These are phyloP conservation scores for Rhea americana DNA, from an alignment of 2,113 vertebrate species.

Conservation along the genomic window DNA sequence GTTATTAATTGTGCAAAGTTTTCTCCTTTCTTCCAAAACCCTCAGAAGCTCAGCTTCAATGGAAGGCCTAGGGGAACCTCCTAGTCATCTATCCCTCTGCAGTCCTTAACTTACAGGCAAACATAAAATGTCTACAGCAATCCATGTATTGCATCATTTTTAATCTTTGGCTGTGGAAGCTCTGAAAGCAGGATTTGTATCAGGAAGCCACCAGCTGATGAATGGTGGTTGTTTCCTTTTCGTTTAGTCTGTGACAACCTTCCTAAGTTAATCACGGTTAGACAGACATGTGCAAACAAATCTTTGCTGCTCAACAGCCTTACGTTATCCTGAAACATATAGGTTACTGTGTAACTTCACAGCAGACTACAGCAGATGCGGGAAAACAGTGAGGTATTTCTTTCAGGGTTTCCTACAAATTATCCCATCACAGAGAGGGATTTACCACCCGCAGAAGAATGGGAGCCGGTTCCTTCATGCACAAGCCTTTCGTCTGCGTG, in stretches of 20 bases:
- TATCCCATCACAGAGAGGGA: not conserved
- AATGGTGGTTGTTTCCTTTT: conserved; percentile 45
- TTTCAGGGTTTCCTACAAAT: not conserved
- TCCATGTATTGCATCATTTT: not conserved
- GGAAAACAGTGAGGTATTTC: conserved; percentile 4
- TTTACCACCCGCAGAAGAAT: not conserved
- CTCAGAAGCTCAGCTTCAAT: not conserved
- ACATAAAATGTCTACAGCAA: not conserved
- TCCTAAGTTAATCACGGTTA: conserved; percentile 37
- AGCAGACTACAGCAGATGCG: not conserved
- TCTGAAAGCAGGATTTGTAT: conserved; percentile 55
- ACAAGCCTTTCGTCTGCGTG: not conserved
- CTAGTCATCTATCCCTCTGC: not conserved
- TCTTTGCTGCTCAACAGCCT: conserved; percentile 20
- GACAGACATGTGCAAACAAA: conserved; percentile 44
- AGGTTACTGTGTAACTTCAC: conserved; percentile 11
- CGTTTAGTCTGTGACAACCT: conserved; percentile 33
- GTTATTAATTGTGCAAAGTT: not conserved
- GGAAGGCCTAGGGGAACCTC: not conserved
- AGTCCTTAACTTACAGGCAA: not conserved
- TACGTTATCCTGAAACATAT: not conserved
- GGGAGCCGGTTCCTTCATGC: not conserved
- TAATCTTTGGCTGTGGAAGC: conserved; percentile 20
- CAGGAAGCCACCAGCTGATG: conserved; percentile 23
- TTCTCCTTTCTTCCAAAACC: not conserved